Evolutionary conservation across 2,113 vertebrate genomes (phyloP), one percentile per base, ranked within the genome.

Genomic region (Clinocottus analis): DNA sequence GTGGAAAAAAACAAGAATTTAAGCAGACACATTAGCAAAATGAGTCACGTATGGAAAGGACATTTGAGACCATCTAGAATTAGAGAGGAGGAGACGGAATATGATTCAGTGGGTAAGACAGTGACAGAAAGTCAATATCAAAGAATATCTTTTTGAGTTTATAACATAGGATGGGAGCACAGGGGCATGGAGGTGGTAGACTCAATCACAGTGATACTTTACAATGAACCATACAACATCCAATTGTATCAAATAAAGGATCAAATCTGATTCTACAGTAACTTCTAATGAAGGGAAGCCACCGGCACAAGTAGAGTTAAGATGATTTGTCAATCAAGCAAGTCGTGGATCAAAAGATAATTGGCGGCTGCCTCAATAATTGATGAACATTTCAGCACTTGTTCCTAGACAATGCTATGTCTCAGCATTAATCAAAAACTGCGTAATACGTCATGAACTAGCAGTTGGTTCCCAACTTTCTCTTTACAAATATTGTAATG

Each of bases 61-160:
- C 37, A 25, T 72, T 71, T 45, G 66, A 59, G 55, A 60, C 29
- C 12, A 0, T 21, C 29, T 59, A 59, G n/a, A 83, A 62, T 69
- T 16, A 43, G 0, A 43, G 51, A 51, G 33, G n/a, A 69, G 51
- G 12, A 59, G 37, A 72, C 23, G 47, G 31, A 21, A 49, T 59
- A 25, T 59, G 41, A 68, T 69, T 68, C 11, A 63, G 47, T 23
- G 25, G 64, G 21, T 23, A 45, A 31, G 35, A 47, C 41, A 43
- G 31, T 55, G 23, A 76, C 41, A 19, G 60, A 49, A 49, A 29
- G 35, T 29, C 33, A 4, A 9, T 47, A 14, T 63, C 70, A 49
- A 71, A 61, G 17, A n/a, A 9, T 41, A 11, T 27, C 31, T 39
- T 29, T 37, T 49, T 58, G 5, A 59, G 14, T 11, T 51, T 25